Base-by-base conservation (phyloP, 2,113 vertebrate genomes). In the Labeo catla region DNA sequence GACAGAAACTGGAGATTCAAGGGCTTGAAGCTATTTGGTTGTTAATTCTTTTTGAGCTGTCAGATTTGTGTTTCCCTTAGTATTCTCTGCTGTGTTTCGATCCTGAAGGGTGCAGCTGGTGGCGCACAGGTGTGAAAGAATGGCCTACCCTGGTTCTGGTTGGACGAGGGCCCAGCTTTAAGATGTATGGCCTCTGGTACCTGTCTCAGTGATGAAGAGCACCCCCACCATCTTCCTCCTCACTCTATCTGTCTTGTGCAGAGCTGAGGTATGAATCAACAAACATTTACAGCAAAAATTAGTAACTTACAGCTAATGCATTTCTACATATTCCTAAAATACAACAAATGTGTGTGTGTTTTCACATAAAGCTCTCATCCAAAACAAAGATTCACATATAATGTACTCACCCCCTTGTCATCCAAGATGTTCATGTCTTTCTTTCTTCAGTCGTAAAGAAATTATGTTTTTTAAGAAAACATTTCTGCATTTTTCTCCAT, bases 191-290 rank as follows among this genome's bases (percentile, higher is more conserved):
- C 70, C 74, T 65, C 79, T 66, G 49, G 79, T 83, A 66, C 66
- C 19, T 72, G 80, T 76, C 73, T 85, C 34, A 92, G 91, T 84
- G 77, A 92, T 92, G 91, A 89, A 88, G 87, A 84, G 77, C 74
- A 70, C 76, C 79, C 16, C 39, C 19, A 57, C 76, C 84, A 66
- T 91, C 50, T 28, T 90, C 81, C 59, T 92, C 77, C 81, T 91
- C 76, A 84, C 84, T 82, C 54, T 89, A 6, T 76, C 77, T 28
- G 65, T 91, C 83, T 86, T 90, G 78, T 86, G 34, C 86, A 91
- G 76, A 81, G 78, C 72, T 16, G 70, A 90, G 91, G 92, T 92
- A 81, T 73, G 68, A 57, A 80, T 13, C n/a, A 83, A 47, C 61
- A 39, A 13, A 59, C 4, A 72, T 43, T 63, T 72, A 43, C 36